phyloP scores from a whole-genome alignment of 2,797 vertebrate species.

The Hoplostethus mediterraneus region DNA sequence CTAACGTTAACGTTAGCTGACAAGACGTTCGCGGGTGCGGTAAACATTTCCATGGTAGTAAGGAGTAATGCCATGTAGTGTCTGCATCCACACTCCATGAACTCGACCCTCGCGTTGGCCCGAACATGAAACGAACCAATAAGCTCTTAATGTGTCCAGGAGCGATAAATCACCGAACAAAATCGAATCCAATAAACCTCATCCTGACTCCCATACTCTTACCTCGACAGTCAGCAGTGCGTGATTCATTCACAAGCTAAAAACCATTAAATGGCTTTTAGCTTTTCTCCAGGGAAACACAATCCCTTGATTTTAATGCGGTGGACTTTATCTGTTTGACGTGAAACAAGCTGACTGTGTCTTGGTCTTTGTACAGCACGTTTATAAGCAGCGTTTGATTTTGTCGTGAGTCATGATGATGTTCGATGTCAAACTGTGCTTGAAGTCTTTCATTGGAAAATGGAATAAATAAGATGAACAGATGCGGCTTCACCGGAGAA shows the following conservation, averaged over 20 bases:
- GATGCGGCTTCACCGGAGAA: slow-evolving; percentile 11
- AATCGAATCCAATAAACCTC: slow-evolving; percentile 58
- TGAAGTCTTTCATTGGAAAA: slow-evolving; percentile 13
- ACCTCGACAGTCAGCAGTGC: background rate
- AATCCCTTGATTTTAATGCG: slow-evolving; percentile 14
- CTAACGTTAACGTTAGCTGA: too few species aligned
- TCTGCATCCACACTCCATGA: slow-evolving; percentile 1
- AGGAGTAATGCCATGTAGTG: slow-evolving; percentile 1
- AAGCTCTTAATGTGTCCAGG: slow-evolving; percentile 73
- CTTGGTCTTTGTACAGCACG: background rate
- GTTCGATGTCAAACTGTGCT: slow-evolving; percentile 3
- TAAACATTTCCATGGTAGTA: too few species aligned
- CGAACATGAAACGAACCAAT: slow-evolving; percentile 34
- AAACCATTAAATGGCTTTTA: slow-evolving; percentile 67
- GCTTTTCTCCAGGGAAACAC: slow-evolving; percentile 25
- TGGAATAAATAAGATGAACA: background rate
- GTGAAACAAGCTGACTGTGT: background rate
- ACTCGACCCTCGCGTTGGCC: slow-evolving; percentile 1
- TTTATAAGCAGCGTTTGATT: background rate
- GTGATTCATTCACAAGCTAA: slow-evolving; percentile 38
- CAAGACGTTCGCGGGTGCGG: too few species aligned
- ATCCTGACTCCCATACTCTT: slow-evolving; percentile 13
- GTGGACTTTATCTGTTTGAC: slow-evolving; percentile 8
- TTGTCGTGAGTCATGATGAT: background rate
- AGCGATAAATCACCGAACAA: slow-evolving; percentile 54